These are phyloP conservation scores for Lomographa bimaculata DNA, from an alignment of 2,888 invertebrate species.

Conservation along the genomic window DNA sequence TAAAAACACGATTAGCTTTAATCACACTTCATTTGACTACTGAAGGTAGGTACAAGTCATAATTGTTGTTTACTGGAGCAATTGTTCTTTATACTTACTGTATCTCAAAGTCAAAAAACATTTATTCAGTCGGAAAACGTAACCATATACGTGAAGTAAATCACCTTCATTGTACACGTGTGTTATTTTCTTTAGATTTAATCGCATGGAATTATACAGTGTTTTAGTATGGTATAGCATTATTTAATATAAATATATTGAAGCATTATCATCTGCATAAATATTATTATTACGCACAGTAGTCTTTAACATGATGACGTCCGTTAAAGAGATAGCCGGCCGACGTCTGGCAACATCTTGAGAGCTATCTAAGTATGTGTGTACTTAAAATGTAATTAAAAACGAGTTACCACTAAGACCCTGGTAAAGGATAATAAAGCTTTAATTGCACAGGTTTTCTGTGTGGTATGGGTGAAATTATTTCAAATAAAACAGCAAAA, in stretches of 20 bases:
- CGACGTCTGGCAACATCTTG: conserved; percentile 43
- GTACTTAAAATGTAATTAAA: conserved; percentile 69
- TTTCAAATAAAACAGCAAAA: conserved; percentile 44
- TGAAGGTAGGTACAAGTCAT: too few species aligned
- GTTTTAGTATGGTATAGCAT: too few species aligned
- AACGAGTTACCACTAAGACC: conserved; percentile 59
- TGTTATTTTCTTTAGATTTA: too few species aligned
- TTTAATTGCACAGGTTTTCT: conserved; percentile 60
- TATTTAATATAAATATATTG: conserved; percentile 5
- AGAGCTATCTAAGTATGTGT: conserved; percentile 52
- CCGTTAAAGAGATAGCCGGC: conserved; percentile 43
- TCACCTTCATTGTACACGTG: conserved; percentile 3
- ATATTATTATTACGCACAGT: conserved; percentile 31
- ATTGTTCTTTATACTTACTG: conserved; percentile 6
- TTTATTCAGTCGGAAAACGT: conserved; percentile 15
- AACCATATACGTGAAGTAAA: conserved; percentile 3
- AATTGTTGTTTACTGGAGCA: conserved; percentile 9
- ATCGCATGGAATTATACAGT: too few species aligned
- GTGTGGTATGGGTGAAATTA: conserved; percentile 44
- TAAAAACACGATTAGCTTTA: conserved; percentile 1
- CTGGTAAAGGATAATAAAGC: conserved; percentile 59
- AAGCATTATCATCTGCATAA: conserved; percentile 32
- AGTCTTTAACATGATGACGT: conserved; percentile 47
- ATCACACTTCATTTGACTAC: background rate
- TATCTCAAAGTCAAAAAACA: conserved; percentile 24